phyloP scores from a whole-genome alignment of 2,113 vertebrate genomes.

The Atractosteus spatula region DNA sequence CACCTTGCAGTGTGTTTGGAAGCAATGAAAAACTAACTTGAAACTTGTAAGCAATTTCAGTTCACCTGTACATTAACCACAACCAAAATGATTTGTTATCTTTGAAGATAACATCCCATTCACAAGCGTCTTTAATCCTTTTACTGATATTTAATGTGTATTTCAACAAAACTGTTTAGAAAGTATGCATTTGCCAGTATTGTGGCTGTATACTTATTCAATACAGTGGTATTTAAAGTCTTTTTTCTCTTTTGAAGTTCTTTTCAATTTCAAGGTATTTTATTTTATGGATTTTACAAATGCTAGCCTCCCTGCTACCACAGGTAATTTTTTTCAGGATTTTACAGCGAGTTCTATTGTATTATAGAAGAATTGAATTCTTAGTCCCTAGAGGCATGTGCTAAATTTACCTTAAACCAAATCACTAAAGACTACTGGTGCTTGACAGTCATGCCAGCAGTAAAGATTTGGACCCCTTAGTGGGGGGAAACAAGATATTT shows the following conservation, averaged over 20 bases:
- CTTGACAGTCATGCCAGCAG: slow-evolving; percentile 62
- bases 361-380: slow-evolving; percentile 61
- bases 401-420: slow-evolving; percentile 70
- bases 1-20: too few relatives aligned
- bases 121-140: too few relatives aligned
- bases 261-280: slow-evolving; percentile 49
- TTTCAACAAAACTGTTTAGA: too few relatives aligned
- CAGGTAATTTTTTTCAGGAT: slow-evolving; percentile 51
- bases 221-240: background rate
- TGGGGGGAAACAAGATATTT: slow-evolving; percentile 42
- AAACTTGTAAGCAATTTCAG: too few relatives aligned
- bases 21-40: too few relatives aligned
- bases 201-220: background rate
- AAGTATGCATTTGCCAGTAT: too few relatives aligned
- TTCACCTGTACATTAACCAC: too few relatives aligned
- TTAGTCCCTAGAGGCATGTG: slow-evolving; percentile 53
- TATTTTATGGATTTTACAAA: slow-evolving; percentile 49
- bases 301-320: slow-evolving; percentile 43
- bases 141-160: too few relatives aligned
- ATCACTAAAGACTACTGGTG: slow-evolving; percentile 64
- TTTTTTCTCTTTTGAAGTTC: slow-evolving; percentile 4
- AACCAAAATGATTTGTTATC: too few relatives aligned
- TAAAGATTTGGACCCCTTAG: slow-evolving; percentile 46
- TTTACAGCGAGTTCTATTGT: slow-evolving; percentile 47
- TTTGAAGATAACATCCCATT: too few relatives aligned